Conservation (phyloP, 2,888 invertebrate species). For the Aleiodes testaceus region DNA sequence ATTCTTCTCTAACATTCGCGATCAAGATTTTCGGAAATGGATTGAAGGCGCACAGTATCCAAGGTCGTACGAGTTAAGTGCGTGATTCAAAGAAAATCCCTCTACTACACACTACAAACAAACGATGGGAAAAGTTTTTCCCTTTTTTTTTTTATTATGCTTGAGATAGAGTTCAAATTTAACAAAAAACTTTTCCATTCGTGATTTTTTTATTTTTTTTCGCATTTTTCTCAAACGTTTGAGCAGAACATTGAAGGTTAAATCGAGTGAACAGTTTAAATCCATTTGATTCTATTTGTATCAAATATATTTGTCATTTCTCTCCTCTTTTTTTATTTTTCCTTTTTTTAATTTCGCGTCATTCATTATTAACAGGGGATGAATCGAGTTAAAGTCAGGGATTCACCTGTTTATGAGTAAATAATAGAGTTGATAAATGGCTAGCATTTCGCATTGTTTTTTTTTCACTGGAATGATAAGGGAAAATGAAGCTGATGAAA, state of each 20-base stretch:
- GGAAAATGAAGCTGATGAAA: constrained; percentile 70
- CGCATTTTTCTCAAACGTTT: constrained; percentile 42
- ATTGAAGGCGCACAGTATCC: constrained; percentile 59
- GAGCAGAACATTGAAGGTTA: constrained; percentile 58
- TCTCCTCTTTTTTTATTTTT: too few species aligned
- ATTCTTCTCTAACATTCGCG: background rate
- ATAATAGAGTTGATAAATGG: constrained; percentile 45
- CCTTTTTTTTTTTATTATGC: constrained; percentile 28
- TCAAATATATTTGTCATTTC: too few species aligned
- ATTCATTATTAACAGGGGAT: too few species aligned
- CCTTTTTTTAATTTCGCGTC: too few species aligned
- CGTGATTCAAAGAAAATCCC: constrained; percentile 18
- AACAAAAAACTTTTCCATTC: constrained; percentile 7
- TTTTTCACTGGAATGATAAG: constrained; percentile 44
- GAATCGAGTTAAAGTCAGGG: too few species aligned
- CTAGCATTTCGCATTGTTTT: constrained; percentile 35
- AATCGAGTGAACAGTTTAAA: constrained; percentile 54
- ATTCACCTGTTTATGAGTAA: constrained; percentile 53
- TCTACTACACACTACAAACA: constrained; percentile 15
- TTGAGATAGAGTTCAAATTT: constrained; percentile 12
- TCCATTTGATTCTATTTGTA: too few species aligned
- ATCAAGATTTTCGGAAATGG: constrained; percentile 41
- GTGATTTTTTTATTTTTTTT: constrained; percentile 30
- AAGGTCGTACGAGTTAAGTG: constrained; percentile 60
- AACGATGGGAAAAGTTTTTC: constrained; percentile 55